Base-by-base conservation (phyloP, 1,140 invertebrate species). In the Drosophila willistoni region DNA sequence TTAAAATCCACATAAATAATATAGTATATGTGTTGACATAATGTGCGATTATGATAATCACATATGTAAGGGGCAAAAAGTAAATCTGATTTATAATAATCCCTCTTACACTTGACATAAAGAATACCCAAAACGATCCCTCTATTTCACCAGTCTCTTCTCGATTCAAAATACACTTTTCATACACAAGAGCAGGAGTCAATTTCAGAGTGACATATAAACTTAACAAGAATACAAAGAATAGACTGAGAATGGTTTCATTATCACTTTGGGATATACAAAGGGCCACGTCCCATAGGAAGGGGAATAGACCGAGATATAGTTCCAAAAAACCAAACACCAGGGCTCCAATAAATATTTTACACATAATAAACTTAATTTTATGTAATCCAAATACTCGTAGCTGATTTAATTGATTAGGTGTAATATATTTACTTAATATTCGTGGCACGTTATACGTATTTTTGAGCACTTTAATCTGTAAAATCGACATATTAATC, bases 301-400 rank as follows among this genome's bases (percentile, higher is more conserved):
- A 57, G n/a, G 55, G 55, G 14, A 57, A 57, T 57, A 57, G n/a
- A 14, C 55, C 55, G 13, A 57, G 55, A 57, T 57, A 57, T 33
- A 57, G 34, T 34, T 57, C 55, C 29, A 57, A 34, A 17, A 4
- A 57, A 10, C 55, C 55, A 57, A 57, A 34, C 6, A 57, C n/a
- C 7, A 57, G 2, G 7, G 29, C 2, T 34, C 7, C 10, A 17
- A 57, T 57, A 14, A 57, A 57, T 14, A 34, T 14, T 14, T 25
- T 56, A 5, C 25, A 56, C 5, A 56, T 29, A 56, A 33, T 25
- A 13, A 56, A 56, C 3, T 2, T 7, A 25, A 33, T 33, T 56
- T n/a, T 56, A 56, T 56, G 54, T 33, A 56, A 13, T 33, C 22
- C 54, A 33, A 13, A 56, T 33, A 56, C 22, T 14, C 25, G 22